Evolutionary conservation across 2,797 vertebrate species (phyloP).

Genomic region (Pangasius krempfi): DNA sequence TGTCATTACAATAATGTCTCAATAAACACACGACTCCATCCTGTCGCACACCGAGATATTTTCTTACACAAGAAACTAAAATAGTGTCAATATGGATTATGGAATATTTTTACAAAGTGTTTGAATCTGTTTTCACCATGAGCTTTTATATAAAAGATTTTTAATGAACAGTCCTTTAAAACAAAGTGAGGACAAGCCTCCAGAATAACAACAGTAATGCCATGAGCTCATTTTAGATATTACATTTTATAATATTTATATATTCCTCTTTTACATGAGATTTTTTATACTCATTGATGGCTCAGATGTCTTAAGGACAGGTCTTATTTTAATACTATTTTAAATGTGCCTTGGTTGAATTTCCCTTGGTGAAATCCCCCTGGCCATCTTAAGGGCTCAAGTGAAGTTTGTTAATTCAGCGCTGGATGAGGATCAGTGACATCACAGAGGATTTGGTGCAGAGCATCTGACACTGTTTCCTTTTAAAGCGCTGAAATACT

Average conservation of each 20-base stretch:
- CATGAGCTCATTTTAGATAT: background rate
- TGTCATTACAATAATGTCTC: constrained; percentile 38
- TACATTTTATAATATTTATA: background rate
- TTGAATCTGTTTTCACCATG: constrained; percentile 9
- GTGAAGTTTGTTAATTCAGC: background rate
- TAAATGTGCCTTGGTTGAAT: background rate
- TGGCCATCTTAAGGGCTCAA: background rate
- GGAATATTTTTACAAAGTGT: constrained; percentile 8
- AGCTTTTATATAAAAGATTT: background rate
- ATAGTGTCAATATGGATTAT: constrained; percentile 28
- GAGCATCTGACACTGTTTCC: constrained; percentile 14
- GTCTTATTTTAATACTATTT: background rate
- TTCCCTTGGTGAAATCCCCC: background rate
- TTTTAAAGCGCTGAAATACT: background rate
- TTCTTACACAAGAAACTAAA: constrained; percentile 19
- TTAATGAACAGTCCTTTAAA: background rate
- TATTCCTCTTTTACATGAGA: background rate
- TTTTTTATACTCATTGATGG: background rate
- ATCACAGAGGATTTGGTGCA: constrained; percentile 17
- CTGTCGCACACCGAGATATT: constrained; percentile 20
- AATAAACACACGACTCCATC: constrained; percentile 36
- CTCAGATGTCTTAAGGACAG: background rate
- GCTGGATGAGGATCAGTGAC: constrained; percentile 11
- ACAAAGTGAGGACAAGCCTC: background rate
- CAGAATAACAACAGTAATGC: background rate